Evolutionary conservation across 2,888 invertebrate species (phyloP).

Genomic region (Rhamphomyia laevipes): DNA sequence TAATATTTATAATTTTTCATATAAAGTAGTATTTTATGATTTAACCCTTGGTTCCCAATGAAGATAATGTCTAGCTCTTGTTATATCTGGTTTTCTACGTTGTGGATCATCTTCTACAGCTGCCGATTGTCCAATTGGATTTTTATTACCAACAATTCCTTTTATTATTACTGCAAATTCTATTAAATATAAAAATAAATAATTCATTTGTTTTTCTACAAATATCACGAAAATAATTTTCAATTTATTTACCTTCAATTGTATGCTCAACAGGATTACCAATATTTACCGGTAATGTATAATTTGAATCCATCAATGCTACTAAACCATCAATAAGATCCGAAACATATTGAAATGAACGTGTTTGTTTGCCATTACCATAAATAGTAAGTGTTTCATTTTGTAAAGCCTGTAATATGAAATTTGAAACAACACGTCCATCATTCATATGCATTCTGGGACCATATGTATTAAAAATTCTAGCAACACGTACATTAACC

Average conservation of each 20-base stretch:
- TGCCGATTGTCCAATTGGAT: constrained; percentile 68
- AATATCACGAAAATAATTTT: neutral
- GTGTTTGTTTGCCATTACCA: constrained; percentile 78
- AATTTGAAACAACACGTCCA: constrained; percentile 97
- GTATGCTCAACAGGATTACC: constrained; percentile 98
- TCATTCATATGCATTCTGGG: constrained; percentile 99
- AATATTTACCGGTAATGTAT: constrained; percentile 84
- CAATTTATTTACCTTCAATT: constrained; percentile 57
- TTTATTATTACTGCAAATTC: constrained; percentile 82
- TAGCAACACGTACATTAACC: constrained; percentile 86
- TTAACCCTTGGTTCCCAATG: constrained; percentile 85
- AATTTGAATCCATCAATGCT: constrained; percentile 86
- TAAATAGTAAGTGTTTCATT: constrained; percentile 91
- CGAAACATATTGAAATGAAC: constrained; percentile 96
- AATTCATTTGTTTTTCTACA: neutral
- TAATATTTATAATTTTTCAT: neutral
- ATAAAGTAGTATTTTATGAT: neutral
- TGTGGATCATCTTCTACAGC: constrained; percentile 96
- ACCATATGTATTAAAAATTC: constrained; percentile 98
- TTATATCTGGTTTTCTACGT: constrained; percentile 85
- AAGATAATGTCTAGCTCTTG: constrained; percentile 68
- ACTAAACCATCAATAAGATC: constrained; percentile 94
- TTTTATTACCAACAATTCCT: constrained; percentile 72
- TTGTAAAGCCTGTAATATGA: constrained; percentile 91
- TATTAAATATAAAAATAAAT: constrained; percentile 29